Percentiles rank a stretch among this genome's conserved stretches.
Evolutionary conservation across 2,113 vertebrate species (phyloP).

Genomic region (Brienomyrus longianalis): DNA sequence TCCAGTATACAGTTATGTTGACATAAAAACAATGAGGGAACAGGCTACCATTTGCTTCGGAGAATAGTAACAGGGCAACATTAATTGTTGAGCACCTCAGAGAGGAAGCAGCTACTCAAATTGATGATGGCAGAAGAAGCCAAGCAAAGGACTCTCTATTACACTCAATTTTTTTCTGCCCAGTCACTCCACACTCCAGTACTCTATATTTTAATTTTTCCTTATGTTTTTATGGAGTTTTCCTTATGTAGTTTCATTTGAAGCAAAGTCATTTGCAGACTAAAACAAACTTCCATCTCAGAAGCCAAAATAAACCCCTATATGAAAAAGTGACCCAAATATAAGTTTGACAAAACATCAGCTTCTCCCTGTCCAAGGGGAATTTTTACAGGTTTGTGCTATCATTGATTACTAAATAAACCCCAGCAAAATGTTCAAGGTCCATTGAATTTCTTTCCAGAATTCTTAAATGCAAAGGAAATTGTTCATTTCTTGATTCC

Average conservation of each 20-base stretch:
- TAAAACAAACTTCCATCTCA: conserved; percentile 63
- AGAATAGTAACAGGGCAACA: no score
- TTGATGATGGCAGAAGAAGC: not conserved
- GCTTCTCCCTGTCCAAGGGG: conserved; percentile 46
- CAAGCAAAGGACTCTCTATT: not conserved
- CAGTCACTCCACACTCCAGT: conserved; percentile 44
- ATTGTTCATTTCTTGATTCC: not conserved
- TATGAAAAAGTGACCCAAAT: conserved; percentile 49
- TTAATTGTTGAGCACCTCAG: not conserved
- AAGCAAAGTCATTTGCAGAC: conserved; percentile 54
- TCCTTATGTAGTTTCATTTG: conserved; percentile 58
- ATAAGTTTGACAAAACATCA: conserved; percentile 54
- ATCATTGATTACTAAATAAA: conserved; percentile 41
- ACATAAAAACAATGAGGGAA: not conserved
- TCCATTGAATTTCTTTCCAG: conserved; percentile 28
- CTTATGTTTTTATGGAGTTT: conserved; percentile 32
- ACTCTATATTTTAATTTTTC: conserved; percentile 45
- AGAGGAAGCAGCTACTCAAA: not conserved
- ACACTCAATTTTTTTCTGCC: not conserved
- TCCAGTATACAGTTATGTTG: not conserved
- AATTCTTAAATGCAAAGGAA: conserved; percentile 14
- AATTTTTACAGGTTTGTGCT: conserved; percentile 42
- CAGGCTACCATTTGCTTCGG: not conserved
- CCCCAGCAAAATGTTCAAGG: conserved; percentile 35
- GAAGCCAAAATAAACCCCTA: conserved; percentile 58